phyloP scores from a whole-genome alignment of 2,888 invertebrate species.

The Auanema freiburgensis region DNA sequence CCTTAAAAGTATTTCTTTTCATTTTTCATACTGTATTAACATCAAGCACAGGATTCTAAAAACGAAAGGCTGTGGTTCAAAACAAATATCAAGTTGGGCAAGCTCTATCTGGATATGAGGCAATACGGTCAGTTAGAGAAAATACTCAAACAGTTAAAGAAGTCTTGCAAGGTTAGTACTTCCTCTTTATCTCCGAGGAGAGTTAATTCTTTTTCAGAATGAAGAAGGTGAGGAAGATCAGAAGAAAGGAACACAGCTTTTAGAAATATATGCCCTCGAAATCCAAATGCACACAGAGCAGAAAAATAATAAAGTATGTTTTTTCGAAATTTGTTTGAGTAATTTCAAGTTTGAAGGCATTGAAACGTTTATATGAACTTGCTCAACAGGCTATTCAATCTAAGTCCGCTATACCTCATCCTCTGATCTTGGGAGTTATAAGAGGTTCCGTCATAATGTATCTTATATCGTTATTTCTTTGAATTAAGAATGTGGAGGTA shows the following conservation, averaged over 20 bases:
- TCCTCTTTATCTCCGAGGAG: slow-evolving; percentile 4
- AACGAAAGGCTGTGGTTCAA: slow-evolving; percentile 99
- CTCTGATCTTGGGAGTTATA: slow-evolving; percentile 98
- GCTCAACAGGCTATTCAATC: slow-evolving; percentile 95
- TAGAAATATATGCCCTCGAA: slow-evolving; percentile 97
- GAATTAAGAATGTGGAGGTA: slow-evolving; percentile 98
- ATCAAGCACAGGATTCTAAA: slow-evolving; percentile 78
- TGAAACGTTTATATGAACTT: slow-evolving; percentile 86
- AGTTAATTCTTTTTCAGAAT: slow-evolving; percentile 30
- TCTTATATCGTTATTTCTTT: too few relatives aligned
- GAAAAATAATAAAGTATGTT: slow-evolving; percentile 89
- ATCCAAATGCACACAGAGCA: slow-evolving; percentile 99
- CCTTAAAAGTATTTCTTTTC: slow-evolving; percentile 61
- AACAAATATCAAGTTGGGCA: slow-evolving; percentile 97
- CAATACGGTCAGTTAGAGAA: slow-evolving; percentile 92
- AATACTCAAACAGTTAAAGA: slow-evolving; percentile 93
- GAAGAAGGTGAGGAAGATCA: slow-evolving; percentile 63
- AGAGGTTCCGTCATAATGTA: too few relatives aligned
- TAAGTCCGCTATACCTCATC: slow-evolving; percentile 99
- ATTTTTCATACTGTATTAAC: background rate
- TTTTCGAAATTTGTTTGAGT: background rate
- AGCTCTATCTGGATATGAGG: slow-evolving; percentile 92
- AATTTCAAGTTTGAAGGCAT: slow-evolving; percentile 29
- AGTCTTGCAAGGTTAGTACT: slow-evolving; percentile 82
- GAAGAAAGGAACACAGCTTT: slow-evolving; percentile 79